phyloP scores from a whole-genome alignment of 2,888 invertebrate species.

The Acrocera orbiculus region DNA sequence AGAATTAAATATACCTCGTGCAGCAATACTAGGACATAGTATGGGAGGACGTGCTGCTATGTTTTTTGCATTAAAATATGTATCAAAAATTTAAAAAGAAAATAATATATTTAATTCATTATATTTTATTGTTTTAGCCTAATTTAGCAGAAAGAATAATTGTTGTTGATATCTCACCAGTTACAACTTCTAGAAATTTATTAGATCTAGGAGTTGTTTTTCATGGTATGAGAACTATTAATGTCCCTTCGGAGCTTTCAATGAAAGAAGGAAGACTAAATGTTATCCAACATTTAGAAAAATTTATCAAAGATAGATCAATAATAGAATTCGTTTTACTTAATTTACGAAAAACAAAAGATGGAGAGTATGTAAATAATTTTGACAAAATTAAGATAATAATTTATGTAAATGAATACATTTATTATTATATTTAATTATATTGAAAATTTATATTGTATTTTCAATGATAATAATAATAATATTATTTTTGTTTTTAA shows the following conservation, averaged over 20 bases:
- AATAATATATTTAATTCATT: neutral
- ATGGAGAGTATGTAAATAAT: conserved; percentile 36
- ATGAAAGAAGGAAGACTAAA: conserved; percentile 51
- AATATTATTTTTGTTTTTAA: conserved; percentile 10
- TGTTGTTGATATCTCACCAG: conserved; percentile 56
- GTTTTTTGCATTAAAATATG: conserved; percentile 59
- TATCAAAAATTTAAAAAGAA: conserved; percentile 20
- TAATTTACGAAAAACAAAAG: conserved; percentile 55
- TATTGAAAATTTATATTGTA: too few species aligned
- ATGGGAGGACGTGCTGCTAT: conserved; percentile 92
- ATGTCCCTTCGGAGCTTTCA: conserved; percentile 41
- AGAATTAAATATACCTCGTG: conserved; percentile 43
- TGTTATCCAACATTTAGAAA: conserved; percentile 45
- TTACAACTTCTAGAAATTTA: conserved; percentile 37
- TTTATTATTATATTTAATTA: too few species aligned
- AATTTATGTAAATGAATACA: too few species aligned
- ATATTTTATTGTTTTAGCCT: conserved; percentile 30
- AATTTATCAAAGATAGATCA: conserved; percentile 35
- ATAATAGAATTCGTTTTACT: conserved; percentile 65
- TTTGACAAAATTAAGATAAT: too few species aligned
- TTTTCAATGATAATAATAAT: too few species aligned
- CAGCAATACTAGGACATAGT: conserved; percentile 71
- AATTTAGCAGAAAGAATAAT: conserved; percentile 45
- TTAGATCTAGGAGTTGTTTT: conserved; percentile 42
- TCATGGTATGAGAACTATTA: conserved; percentile 43